Conservation (phyloP, 2,888 invertebrate genomes). For the Tipula confusa region DNA sequence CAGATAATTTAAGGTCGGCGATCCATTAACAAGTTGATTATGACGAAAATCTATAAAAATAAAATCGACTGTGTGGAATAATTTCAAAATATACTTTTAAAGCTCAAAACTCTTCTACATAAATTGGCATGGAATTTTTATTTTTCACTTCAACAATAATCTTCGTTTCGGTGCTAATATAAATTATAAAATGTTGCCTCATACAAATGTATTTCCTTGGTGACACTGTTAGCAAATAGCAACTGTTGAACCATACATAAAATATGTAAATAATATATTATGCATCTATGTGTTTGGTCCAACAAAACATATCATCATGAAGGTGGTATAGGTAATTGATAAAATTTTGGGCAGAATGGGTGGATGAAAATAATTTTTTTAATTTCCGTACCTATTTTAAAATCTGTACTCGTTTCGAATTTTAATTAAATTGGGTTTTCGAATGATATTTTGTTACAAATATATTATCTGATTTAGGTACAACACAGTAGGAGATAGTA, state of each 20-base stretch:
- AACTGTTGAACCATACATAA: background rate
- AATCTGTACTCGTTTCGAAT: background rate
- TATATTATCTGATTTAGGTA: background rate
- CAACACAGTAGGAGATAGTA: background rate
- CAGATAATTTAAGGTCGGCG: no score
- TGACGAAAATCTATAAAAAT: no score
- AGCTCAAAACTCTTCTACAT: no score
- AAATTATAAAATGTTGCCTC: background rate
- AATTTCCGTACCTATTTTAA: background rate
- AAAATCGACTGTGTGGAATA: no score
- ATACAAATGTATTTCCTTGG: background rate
- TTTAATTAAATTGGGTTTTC: background rate
- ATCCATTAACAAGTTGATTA: no score
- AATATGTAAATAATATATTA: background rate
- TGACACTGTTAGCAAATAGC: background rate
- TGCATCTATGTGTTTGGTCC: background rate
- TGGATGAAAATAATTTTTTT: background rate
- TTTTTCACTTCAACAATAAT: background rate
- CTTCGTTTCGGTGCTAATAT: background rate
- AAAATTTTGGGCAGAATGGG: no score
- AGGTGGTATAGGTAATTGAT: background rate
- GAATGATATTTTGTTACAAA: background rate
- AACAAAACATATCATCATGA: background rate
- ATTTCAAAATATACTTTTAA: no score
- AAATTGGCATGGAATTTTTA: no score